Evolutionary conservation across 2,113 vertebrate species (phyloP).

Genomic region (Corvus cornix): DNA sequence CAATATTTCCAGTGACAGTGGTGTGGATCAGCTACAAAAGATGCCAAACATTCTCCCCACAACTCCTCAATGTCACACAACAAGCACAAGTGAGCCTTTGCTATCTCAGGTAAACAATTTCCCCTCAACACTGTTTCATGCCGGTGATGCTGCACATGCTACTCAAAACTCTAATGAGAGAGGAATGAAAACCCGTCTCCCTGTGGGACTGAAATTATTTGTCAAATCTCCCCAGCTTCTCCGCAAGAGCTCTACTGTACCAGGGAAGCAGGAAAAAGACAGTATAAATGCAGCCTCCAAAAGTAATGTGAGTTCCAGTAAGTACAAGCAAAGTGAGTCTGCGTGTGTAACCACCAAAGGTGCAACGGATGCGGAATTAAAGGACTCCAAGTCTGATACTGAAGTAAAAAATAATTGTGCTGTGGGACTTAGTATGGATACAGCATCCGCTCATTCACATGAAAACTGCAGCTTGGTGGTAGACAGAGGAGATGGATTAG

Average conservation of each 20-base stretch:
- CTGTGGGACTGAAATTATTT: constrained; percentile 84
- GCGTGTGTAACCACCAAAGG: background rate
- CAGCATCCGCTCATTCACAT: constrained; percentile 16
- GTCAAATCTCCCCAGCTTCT: constrained; percentile 83
- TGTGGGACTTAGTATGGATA: constrained; percentile 40
- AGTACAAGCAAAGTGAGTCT: constrained; percentile 37
- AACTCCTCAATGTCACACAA: constrained; percentile 56
- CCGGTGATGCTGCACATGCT: background rate
- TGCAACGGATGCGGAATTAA: background rate
- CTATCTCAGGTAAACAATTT: constrained; percentile 68
- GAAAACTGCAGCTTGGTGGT: constrained; percentile 34
- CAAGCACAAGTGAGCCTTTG: constrained; percentile 59
- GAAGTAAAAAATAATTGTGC: constrained; percentile 57
- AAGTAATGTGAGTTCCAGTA: constrained; percentile 68
- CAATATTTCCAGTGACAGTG: constrained; percentile 55
- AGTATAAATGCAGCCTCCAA: constrained; percentile 86
- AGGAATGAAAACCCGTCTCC: constrained; percentile 80
- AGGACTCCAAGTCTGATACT: background rate
- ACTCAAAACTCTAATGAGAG: constrained; percentile 73
- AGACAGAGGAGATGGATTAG: constrained; percentile 69
- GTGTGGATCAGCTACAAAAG: constrained; percentile 64
- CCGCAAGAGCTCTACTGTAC: constrained; percentile 78
- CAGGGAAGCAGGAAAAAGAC: constrained; percentile 91
- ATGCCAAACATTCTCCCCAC: constrained; percentile 48
- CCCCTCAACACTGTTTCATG: constrained; percentile 42